Conservation (phyloP, 2,113 vertebrate species). For the Trogon surrucura region DNA sequence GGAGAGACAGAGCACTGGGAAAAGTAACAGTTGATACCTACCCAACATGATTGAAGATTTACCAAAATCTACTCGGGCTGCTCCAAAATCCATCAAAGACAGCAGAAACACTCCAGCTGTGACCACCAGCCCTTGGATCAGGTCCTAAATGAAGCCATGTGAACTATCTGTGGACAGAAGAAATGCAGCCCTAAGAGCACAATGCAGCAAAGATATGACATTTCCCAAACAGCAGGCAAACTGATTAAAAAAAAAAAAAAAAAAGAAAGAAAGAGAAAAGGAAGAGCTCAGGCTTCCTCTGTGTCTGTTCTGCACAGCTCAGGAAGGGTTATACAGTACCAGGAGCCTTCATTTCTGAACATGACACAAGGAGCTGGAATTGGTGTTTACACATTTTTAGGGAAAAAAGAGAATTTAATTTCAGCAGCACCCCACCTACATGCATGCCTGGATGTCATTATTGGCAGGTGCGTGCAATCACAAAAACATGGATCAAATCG, state of each 20-base stretch:
- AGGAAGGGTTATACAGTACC: neutral
- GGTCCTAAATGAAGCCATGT: conserved; percentile 54
- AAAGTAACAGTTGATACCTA: neutral
- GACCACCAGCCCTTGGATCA: conserved; percentile 28
- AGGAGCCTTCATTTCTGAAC: conserved; percentile 25
- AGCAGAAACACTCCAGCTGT: conserved; percentile 38
- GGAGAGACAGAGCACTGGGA: neutral
- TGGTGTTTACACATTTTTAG: conserved; percentile 58
- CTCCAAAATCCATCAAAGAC: conserved; percentile 41
- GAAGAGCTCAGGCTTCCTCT: neutral
- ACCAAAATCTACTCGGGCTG: conserved; percentile 13
- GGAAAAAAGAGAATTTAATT: conserved; percentile 43
- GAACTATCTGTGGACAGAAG: conserved; percentile 6
- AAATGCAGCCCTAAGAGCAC: neutral
- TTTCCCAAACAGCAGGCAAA: neutral
- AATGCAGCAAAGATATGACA: neutral
- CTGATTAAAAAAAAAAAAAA: neutral
- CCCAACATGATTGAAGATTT: conserved; percentile 13
- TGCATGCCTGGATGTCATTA: conserved; percentile 22
- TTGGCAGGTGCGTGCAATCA: conserved; percentile 46
- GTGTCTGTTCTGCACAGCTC: neutral
- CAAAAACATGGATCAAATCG: conserved; percentile 51
- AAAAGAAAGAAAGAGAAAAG: neutral
- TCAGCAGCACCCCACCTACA: neutral
- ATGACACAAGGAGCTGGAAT: conserved; percentile 21